Conservation (phyloP, 2,888 invertebrate species). For the Dolichomitus sp. region DNA sequence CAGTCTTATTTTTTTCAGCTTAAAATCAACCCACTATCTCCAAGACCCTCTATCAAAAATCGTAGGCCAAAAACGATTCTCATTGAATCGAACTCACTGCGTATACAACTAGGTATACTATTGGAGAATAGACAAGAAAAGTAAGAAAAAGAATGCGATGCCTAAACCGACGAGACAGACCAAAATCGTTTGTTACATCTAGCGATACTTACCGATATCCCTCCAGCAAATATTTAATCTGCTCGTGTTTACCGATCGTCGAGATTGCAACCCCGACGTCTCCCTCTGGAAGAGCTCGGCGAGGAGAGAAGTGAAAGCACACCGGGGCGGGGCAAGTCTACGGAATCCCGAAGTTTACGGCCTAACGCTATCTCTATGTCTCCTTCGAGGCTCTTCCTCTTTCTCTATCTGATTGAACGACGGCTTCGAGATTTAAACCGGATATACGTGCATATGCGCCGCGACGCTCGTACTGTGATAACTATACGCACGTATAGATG, state of each 20-base stretch:
- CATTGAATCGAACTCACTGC: slow-evolving; percentile 13
- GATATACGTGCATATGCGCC: slow-evolving; percentile 31
- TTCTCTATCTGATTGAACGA: slow-evolving; percentile 36
- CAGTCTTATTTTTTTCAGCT: background rate
- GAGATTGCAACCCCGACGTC: slow-evolving; percentile 65
- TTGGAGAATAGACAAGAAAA: slow-evolving; percentile 10
- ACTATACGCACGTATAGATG: slow-evolving; percentile 26
- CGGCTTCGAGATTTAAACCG: slow-evolving; percentile 53
- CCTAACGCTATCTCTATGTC: slow-evolving; percentile 40
- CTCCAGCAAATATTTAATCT: slow-evolving; percentile 69
- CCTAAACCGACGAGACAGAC: slow-evolving; percentile 42
- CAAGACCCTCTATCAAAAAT: background rate
- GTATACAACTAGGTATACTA: background rate
- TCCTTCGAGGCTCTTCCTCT: slow-evolving; percentile 33
- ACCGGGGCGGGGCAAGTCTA: slow-evolving; percentile 18
- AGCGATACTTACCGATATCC: slow-evolving; percentile 66
- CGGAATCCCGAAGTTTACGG: slow-evolving; percentile 58
- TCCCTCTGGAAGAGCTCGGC: slow-evolving; percentile 35
- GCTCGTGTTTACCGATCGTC: slow-evolving; percentile 69
- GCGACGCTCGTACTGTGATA: slow-evolving; percentile 23
- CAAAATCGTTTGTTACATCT: slow-evolving; percentile 62
- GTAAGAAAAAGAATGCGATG: slow-evolving; percentile 17
- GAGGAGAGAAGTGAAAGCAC: slow-evolving; percentile 51
- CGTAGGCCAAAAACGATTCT: slow-evolving; percentile 11
- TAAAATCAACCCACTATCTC: background rate